Evolutionary conservation across 2,888 invertebrate species (phyloP).

Genomic region (Bhutanitis thaidina): DNA sequence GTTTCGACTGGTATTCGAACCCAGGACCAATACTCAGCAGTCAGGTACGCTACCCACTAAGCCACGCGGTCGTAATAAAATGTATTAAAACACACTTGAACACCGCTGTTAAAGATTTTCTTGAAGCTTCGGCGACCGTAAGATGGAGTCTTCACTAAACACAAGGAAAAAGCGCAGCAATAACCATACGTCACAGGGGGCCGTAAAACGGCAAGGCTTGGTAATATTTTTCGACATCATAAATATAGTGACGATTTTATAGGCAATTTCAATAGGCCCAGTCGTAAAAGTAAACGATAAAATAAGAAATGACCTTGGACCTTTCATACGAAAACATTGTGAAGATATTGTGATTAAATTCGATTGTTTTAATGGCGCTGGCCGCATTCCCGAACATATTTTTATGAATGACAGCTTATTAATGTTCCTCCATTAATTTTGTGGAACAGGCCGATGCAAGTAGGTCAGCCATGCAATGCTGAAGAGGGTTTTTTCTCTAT

Average conservation of each 20-base stretch:
- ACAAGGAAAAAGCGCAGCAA: conserved; percentile 12
- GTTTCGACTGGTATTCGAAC: no score
- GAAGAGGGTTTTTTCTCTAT: no score
- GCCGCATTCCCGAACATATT: background rate
- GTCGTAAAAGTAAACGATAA: conserved; percentile 30
- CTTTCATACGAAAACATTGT: conserved; percentile 22
- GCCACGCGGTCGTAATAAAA: no score
- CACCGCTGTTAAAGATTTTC: no score
- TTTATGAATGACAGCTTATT: no score
- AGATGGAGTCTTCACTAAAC: conserved; percentile 10
- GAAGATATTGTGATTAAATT: background rate
- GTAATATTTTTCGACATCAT: conserved; percentile 19
- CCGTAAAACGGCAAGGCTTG: conserved; percentile 10
- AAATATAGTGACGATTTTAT: conserved; percentile 25
- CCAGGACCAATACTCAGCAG: no score
- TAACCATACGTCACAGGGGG: conserved; percentile 15
- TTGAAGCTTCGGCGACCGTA: background rate
- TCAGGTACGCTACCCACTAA: no score
- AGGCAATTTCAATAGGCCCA: conserved; percentile 23
- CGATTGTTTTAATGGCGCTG: background rate
- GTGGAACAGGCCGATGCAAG: no score
- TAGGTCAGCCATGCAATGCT: no score
- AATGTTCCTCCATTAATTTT: no score
- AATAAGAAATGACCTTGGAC: conserved; percentile 25
- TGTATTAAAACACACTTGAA: no score